Evolutionary conservation across 2,888 invertebrate genomes (phyloP).

Genomic region (Periphyllus acericola): DNA sequence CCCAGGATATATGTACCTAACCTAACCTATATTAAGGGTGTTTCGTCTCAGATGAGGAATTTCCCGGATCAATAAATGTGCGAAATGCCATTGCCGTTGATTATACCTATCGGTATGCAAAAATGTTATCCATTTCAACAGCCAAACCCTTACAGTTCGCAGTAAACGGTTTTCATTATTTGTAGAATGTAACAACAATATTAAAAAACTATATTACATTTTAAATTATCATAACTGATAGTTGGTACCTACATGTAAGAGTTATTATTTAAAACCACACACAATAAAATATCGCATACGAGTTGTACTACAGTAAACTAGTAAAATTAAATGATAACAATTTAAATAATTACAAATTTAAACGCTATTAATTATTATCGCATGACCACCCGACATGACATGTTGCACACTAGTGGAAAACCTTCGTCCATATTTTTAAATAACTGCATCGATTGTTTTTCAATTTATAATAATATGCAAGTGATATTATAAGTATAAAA

Average conservation of each 20-base stretch:
- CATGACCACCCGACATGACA: background rate
- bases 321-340: background rate
- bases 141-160: no score
- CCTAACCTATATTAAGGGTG: no score
- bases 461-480: background rate
- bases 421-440: background rate
- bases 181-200: no score
- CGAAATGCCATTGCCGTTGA: no score
- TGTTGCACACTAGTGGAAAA: background rate
- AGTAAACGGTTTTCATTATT: no score
- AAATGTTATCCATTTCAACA: no score
- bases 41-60: no score
- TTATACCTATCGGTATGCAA: no score
- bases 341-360: background rate
- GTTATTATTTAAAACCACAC: background rate
- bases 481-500: background rate
- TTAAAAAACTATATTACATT: background rate
- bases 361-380: background rate
- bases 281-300: background rate
- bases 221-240: background rate
- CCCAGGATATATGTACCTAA: no score
- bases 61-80: no score
- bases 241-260: background rate
- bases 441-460: background rate
- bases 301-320: background rate